Base-by-base conservation (phyloP, 2,797 vertebrate genomes). In the Scyliorhinus canicula region DNA sequence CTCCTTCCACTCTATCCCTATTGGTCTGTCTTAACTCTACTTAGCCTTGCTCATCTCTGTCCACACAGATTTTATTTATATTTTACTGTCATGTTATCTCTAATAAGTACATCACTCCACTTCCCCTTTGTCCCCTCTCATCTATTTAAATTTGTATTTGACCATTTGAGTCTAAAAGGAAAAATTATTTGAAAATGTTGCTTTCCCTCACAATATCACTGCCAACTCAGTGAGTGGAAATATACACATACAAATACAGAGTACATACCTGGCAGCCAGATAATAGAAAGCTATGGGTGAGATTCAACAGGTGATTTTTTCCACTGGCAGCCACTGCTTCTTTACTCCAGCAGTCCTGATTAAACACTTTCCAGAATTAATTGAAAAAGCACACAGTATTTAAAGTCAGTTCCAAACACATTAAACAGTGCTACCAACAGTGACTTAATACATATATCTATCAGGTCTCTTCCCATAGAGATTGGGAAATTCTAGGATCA, bases 301-400 rank as follows among this genome's bases (percentile, higher is more conserved):
- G 93, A 47, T 94, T 94, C 44, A 94, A 71, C 69, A 94, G 93
- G 6, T 94, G 93, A 94, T 74, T 94, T 35, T 55, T 94, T 94
- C 69, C 67, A 55, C 0, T 94, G 4, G 93, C 93, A 94, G 93
- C 93, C 44, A 94, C 67, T 8, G 67, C 93, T 94, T 94, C 93
- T 74, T 94, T 94, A 55, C 93, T 94, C 93, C 93, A 94, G 26
- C 93, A 94, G 67, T 55, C 67, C 93, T 94, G 47, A 94, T 55
- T 91, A 52, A 94, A 94, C 31, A 94, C 6, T 31, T 52, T 94
- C 52, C 67, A 94, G 44, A 74, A 50, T 94, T 74, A 74, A 94
- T 50, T 94, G 31, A 74, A 0, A 52, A 74, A 8, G 7, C 7
- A n/a, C 14, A 94, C 44, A 94, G 40, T 47, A 47, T 82, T 47